These are phyloP conservation scores for Heliconius congener DNA, from an alignment of 1,140 invertebrate genomes.

Conservation along the genomic window DNA sequence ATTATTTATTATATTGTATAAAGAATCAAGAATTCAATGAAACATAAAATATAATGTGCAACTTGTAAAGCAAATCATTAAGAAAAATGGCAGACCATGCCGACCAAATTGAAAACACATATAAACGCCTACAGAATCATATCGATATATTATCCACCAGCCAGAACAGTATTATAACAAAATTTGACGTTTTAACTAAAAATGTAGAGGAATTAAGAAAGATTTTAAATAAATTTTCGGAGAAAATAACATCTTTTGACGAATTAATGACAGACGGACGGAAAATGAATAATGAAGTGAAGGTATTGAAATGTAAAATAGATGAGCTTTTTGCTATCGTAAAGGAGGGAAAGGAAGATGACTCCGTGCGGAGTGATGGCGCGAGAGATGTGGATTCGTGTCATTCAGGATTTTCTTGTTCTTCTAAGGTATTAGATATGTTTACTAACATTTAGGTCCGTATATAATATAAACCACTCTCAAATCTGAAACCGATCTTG, in stretches of 20 bases:
- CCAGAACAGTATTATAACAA: slow-evolving; percentile 54
- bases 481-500: too few species aligned
- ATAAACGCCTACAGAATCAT: slow-evolving; percentile 48
- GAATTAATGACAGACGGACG: slow-evolving; percentile 47
- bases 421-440: slow-evolving; percentile 61
- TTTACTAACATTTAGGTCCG: background rate
- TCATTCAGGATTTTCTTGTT: slow-evolving; percentile 66
- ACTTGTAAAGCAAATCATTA: slow-evolving; percentile 26
- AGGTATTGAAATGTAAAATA: slow-evolving; percentile 55
- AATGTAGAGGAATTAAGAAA: slow-evolving; percentile 61
- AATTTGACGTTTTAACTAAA: slow-evolving; percentile 59
- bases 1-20: background rate
- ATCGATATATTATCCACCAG: slow-evolving; percentile 59
- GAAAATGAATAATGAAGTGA: slow-evolving; percentile 56
- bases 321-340: slow-evolving; percentile 63
- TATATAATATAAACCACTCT: too few species aligned
- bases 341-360: slow-evolving; percentile 67
- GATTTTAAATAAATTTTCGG: slow-evolving; percentile 49
- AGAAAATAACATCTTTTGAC: slow-evolving; percentile 54
- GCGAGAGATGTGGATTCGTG: slow-evolving; percentile 61
- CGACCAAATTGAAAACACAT: slow-evolving; percentile 41
- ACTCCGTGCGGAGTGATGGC: slow-evolving; percentile 53
- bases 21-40: background rate
- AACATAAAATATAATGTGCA: slow-evolving; percentile 19
- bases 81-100: slow-evolving; percentile 42